These are phyloP conservation scores for Otis tarda DNA, from an alignment of 2,113 vertebrate species.

Conservation along the genomic window DNA sequence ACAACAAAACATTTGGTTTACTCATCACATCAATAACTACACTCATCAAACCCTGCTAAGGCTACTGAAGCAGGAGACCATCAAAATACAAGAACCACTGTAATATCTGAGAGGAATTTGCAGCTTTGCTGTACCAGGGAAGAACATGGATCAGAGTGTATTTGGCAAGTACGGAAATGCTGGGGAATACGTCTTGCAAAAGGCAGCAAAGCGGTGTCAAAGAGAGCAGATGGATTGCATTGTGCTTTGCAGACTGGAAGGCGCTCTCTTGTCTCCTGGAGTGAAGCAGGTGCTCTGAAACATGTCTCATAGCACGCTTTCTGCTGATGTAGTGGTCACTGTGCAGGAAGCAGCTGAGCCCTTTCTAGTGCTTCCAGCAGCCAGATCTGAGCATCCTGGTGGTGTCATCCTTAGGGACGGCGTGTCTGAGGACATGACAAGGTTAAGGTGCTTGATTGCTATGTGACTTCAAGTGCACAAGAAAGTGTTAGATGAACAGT, in stretches of 20 bases:
- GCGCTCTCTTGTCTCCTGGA: background rate
- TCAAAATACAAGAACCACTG: background rate
- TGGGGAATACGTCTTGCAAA: background rate
- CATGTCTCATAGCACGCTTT: background rate
- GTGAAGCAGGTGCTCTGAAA: background rate
- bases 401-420: background rate
- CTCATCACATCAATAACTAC: background rate
- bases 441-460: background rate
- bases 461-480: background rate
- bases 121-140: conserved; percentile 17
- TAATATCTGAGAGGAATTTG: background rate
- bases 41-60: conserved; percentile 3
- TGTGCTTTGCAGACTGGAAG: background rate
- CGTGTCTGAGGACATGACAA: background rate
- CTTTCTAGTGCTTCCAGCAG: background rate
- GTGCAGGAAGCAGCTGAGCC: background rate
- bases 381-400: background rate
- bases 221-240: background rate
- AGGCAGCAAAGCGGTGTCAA: background rate
- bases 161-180: background rate
- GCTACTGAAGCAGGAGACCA: conserved; percentile 28
- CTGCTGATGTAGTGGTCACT: background rate
- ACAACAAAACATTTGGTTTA: conserved; percentile 48
- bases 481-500: background rate
- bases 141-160: background rate